Conservation (phyloP, 2,888 invertebrate species). For the Orchestes rusci region DNA sequence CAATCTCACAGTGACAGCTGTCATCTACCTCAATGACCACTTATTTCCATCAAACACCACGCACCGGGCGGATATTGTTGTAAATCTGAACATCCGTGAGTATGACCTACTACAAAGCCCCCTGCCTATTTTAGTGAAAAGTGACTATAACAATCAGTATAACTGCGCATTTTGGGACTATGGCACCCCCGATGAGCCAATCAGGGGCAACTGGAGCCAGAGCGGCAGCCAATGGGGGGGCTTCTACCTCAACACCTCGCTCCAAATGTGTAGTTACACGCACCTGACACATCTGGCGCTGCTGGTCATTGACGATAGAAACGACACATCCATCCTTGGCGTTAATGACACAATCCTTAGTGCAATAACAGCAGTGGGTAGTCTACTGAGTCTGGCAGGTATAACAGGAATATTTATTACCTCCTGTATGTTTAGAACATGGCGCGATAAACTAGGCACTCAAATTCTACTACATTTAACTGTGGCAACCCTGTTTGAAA, state of each 20-base stretch:
- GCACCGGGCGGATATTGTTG: slow-evolving; percentile 36
- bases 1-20: slow-evolving; percentile 32
- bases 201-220: slow-evolving; percentile 50
- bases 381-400: slow-evolving; percentile 48
- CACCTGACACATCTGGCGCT: slow-evolving; percentile 57
- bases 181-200: slow-evolving; percentile 32
- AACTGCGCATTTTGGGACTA: slow-evolving; percentile 54
- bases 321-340: slow-evolving; percentile 7
- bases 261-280: slow-evolving; percentile 49
- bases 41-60: slow-evolving; percentile 33
- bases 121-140: slow-evolving; percentile 50
- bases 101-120: slow-evolving; percentile 49
- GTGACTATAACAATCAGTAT: slow-evolving; percentile 30
- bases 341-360: slow-evolving; percentile 38
- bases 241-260: slow-evolving; percentile 36
- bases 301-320: slow-evolving; percentile 39
- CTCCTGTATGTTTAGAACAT: slow-evolving; percentile 49
- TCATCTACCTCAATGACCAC: slow-evolving; percentile 36
- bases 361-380: slow-evolving; percentile 48
- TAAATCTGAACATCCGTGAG: slow-evolving; percentile 56
- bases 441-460: slow-evolving; percentile 56
- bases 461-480: slow-evolving; percentile 54
- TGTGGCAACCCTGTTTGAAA: slow-evolving; percentile 46
- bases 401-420: slow-evolving; percentile 49
- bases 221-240: slow-evolving; percentile 47